Conservation (phyloP, 2,113 vertebrate genomes). For the Calidris pygmaea region DNA sequence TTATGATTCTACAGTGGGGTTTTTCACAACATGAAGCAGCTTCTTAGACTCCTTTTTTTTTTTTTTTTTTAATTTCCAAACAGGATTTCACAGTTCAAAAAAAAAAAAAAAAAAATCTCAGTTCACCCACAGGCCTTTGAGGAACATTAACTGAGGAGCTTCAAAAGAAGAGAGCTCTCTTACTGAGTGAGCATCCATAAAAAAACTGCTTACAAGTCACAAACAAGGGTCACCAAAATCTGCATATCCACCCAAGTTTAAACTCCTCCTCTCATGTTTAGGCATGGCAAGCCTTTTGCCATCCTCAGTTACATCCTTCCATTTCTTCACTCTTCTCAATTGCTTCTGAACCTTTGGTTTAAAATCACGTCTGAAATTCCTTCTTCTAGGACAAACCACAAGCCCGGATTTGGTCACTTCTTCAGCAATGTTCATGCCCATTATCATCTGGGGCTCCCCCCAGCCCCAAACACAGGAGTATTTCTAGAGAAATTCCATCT, state of each 20-base stretch:
- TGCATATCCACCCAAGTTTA: not conserved
- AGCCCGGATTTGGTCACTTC: not conserved
- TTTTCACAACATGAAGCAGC: conserved; percentile 26
- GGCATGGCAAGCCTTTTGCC: not conserved
- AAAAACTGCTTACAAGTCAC: not conserved
- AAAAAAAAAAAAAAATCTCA: not conserved
- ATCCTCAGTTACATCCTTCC: not conserved
- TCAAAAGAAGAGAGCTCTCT: not conserved
- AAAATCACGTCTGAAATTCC: not conserved
- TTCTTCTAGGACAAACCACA: not conserved
- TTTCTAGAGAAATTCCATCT: not conserved
- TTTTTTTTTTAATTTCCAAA: not conserved
- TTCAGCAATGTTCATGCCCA: not conserved
- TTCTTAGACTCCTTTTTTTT: not conserved
- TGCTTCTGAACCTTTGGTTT: not conserved
- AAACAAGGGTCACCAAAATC: not conserved
- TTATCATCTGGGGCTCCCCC: not conserved
- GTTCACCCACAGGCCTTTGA: not conserved
- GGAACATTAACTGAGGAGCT: not conserved
- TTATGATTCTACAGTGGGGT: conserved; percentile 33
- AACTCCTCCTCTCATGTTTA: not conserved
- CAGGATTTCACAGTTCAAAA: not conserved
- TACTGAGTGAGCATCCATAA: not conserved
- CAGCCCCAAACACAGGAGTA: not conserved
- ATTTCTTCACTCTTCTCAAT: not conserved